phyloP scores from a whole-genome alignment of 2,113 vertebrate species.

The Sphyrna mokarran region DNA sequence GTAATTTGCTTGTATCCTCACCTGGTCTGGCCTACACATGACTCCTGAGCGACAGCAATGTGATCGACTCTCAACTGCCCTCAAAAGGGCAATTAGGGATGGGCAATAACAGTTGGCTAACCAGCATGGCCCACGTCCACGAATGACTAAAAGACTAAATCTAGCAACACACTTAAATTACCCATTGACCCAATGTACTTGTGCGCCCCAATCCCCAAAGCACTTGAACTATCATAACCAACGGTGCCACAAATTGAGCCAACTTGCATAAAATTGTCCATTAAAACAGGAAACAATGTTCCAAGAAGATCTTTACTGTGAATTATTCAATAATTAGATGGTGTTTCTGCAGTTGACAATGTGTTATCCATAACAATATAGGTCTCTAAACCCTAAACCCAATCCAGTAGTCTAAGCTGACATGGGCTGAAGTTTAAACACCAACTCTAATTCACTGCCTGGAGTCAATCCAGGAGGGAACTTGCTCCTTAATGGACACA shows the following conservation, averaged over 20 bases:
- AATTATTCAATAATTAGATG: not conserved
- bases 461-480: not conserved
- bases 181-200: not conserved
- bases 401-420: not conserved
- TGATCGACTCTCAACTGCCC: no score
- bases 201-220: not conserved
- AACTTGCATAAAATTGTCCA: not conserved
- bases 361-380: not conserved
- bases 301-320: not conserved
- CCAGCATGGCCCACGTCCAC: no score
- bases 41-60: no score
- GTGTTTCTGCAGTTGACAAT: not conserved
- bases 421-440: not conserved
- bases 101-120: no score
- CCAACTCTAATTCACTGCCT: not conserved
- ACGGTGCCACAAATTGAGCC: not conserved
- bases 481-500: not conserved
- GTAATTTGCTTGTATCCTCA: no score
- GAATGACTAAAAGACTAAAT: not conserved
- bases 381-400: not conserved
- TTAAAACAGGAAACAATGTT: not conserved
- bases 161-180: no score
- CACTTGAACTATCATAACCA: not conserved
- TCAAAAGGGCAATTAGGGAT: no score
- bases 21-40: no score